Percentiles rank a stretch among this genome's conserved stretches.
These are phyloP conservation scores for Tetrao urogallus DNA, from an alignment of 2,113 vertebrate genomes.

Conservation along the genomic window DNA sequence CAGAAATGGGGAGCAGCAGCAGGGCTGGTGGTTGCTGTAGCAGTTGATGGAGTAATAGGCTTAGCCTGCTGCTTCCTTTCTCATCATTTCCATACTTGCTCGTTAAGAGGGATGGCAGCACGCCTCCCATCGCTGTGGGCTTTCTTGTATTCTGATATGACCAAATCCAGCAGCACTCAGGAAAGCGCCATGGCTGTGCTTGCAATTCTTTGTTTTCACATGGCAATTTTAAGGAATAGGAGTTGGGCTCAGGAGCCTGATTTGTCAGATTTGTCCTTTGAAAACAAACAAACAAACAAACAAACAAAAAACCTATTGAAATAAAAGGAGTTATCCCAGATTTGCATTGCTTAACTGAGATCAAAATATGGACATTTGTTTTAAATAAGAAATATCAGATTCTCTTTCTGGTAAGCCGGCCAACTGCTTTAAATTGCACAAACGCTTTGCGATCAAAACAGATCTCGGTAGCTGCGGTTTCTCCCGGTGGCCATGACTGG, in stretches of 20 bases:
- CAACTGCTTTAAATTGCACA: background rate
- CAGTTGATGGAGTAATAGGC: background rate
- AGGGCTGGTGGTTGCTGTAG: conserved; percentile 2
- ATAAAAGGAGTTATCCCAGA: background rate
- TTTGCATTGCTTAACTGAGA: background rate
- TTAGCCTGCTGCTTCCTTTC: conserved; percentile 30
- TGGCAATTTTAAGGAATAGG: background rate
- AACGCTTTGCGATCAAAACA: background rate
- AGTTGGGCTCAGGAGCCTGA: background rate
- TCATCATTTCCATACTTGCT: background rate
- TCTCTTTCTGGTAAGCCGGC: background rate
- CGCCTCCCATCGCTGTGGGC: background rate
- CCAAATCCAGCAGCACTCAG: background rate
- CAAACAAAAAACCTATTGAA: background rate
- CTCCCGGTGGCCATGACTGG: conserved; percentile 35
- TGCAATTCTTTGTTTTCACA: background rate
- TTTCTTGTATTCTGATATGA: background rate
- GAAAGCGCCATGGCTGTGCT: background rate
- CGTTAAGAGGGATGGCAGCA: background rate
- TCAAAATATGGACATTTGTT: background rate
- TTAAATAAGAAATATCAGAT: background rate
- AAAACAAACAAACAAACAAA: background rate
- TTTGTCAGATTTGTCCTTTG: accelerated
- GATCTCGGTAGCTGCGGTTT: background rate
- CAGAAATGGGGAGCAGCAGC: background rate